phyloP scores from a whole-genome alignment of 2,888 invertebrate species.

The Leptura quadrifasciata region DNA sequence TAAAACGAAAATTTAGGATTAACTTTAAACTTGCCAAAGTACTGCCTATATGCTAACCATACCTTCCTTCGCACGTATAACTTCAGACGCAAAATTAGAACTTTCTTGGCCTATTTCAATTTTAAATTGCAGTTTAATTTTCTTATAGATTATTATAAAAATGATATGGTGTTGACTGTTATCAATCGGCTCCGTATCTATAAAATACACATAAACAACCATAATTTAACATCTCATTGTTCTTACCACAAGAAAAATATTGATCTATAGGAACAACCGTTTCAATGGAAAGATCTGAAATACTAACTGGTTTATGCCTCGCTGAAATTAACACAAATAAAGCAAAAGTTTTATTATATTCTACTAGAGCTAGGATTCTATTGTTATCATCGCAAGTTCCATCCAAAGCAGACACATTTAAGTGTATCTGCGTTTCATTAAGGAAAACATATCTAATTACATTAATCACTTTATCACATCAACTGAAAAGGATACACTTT shows the following conservation, averaged over 20 bases:
- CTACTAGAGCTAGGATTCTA: conserved; percentile 78
- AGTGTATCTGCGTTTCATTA: conserved; percentile 69
- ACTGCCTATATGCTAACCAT: conserved; percentile 46
- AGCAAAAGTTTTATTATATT: conserved; percentile 76
- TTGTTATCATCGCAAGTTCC: conserved; percentile 75
- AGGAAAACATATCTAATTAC: conserved; percentile 54
- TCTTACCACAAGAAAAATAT: conserved; percentile 83
- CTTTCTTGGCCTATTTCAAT: conserved; percentile 78
- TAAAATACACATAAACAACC: conserved; percentile 21
- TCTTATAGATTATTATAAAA: conserved; percentile 76
- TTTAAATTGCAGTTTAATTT: conserved; percentile 75
- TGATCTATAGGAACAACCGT: conserved; percentile 87
- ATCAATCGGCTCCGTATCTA: conserved; percentile 76
- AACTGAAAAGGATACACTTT: conserved; percentile 76
- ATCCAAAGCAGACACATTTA: conserved; percentile 70
- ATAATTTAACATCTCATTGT: conserved; percentile 40
- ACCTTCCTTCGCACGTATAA: conserved; percentile 84
- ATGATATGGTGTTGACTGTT: conserved; percentile 75
- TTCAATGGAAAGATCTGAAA: conserved; percentile 87
- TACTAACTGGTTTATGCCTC: conserved; percentile 81
- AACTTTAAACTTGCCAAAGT: neutral
- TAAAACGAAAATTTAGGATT: conserved; percentile 46
- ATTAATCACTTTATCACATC: conserved; percentile 2
- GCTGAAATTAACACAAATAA: conserved; percentile 77
- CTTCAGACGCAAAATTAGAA: conserved; percentile 83